A percentile compares a stretch with the other conserved stretches of the same genome.
phyloP scores from a whole-genome alignment of 2,113 vertebrate species.

The Calidris pugnax region DNA sequence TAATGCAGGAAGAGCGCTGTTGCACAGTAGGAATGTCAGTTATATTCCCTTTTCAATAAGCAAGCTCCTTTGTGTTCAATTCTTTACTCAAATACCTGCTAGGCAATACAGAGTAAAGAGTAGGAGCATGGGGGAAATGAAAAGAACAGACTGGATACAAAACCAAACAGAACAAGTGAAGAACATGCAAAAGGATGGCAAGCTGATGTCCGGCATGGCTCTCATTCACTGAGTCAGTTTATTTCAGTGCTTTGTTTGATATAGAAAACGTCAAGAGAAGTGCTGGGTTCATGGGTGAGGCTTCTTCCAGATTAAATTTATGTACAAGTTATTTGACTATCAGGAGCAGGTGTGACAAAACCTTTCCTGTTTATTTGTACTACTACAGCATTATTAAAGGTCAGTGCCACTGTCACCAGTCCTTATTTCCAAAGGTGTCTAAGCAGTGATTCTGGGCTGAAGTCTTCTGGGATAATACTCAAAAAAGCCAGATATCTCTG shows the following conservation, averaged over 20 bases:
- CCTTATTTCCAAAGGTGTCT: not conserved
- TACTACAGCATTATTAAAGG: not conserved
- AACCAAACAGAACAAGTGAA: not conserved
- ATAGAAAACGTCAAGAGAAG: not conserved
- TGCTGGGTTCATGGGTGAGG: not conserved
- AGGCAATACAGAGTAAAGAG: not conserved
- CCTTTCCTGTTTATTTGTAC: not conserved
- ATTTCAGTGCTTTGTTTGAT: not conserved
- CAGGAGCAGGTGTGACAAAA: slow-evolving; percentile 1
- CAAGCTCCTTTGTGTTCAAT: not conserved
- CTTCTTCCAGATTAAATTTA: not conserved
- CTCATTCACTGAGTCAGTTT: not conserved
- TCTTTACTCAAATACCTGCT: not conserved
- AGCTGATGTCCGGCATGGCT: not conserved
- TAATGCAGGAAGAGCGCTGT: not conserved
- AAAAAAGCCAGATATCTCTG: not conserved
- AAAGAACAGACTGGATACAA: not conserved
- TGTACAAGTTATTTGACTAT: not conserved
- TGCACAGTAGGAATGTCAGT: not conserved
- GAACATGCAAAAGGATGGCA: not conserved
- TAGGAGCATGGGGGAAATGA: not conserved
- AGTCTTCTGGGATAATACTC: not conserved
- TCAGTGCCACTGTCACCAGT: not conserved
- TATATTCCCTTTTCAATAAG: not conserved
- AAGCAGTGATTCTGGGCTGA: not conserved